Conservation (phyloP, 2,888 invertebrate species). For the Nemotelus pantherinus region DNA sequence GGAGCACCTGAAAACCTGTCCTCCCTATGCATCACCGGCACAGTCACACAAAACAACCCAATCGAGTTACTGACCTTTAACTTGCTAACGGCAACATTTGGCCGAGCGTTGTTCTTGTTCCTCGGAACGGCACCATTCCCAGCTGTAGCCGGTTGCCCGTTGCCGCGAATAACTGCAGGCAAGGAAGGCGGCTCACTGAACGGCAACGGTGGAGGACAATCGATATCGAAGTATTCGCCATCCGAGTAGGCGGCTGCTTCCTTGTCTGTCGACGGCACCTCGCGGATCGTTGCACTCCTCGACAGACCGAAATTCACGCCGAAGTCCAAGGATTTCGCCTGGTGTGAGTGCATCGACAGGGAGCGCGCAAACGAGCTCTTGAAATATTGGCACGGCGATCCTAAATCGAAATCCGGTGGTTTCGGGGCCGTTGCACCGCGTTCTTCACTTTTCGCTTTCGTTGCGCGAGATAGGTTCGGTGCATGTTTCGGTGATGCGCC, state of each 20-base stretch:
- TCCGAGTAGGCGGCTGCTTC: slow-evolving; percentile 19
- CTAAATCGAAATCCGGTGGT: slow-evolving; percentile 62
- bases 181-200: slow-evolving; percentile 42
- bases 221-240: slow-evolving; percentile 20
- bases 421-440: neutral
- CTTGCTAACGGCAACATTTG: neutral
- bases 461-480: neutral
- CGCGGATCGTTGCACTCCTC: slow-evolving; percentile 38
- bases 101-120: neutral
- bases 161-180: slow-evolving; percentile 11
- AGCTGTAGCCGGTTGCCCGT: neutral
- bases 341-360: slow-evolving; percentile 62
- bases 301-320: slow-evolving; percentile 54
- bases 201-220: slow-evolving; percentile 42
- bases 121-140: neutral
- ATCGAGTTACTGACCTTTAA: slow-evolving; percentile 23
- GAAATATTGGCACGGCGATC: slow-evolving; percentile 65
- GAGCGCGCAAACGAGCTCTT: slow-evolving; percentile 69
- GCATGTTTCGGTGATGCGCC: neutral
- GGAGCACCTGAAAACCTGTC: slow-evolving; percentile 28
- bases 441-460: neutral
- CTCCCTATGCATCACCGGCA: neutral
- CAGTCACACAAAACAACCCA: neutral
- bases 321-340: slow-evolving; percentile 64
- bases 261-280: slow-evolving; percentile 25